phyloP scores from a whole-genome alignment of 2,888 invertebrate genomes.

The Arge pagana region DNA sequence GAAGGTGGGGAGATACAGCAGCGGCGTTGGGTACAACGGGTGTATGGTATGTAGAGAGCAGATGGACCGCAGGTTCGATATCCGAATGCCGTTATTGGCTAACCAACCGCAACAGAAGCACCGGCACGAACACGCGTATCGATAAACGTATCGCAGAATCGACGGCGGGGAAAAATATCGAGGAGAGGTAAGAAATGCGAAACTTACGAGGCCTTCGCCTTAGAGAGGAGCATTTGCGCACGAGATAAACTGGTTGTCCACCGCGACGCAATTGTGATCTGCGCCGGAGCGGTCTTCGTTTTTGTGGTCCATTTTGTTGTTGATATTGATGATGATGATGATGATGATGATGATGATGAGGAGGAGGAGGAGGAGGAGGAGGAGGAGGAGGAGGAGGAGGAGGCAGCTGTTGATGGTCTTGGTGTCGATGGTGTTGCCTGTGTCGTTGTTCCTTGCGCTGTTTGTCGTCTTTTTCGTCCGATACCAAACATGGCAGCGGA shows the following conservation, averaged over 20 bases:
- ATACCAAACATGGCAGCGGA: slow-evolving; percentile 10
- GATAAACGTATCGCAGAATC: no score
- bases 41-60: no score
- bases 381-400: background rate
- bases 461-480: slow-evolving; percentile 10
- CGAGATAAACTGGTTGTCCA: slow-evolving; percentile 53
- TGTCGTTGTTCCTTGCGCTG: slow-evolving; percentile 1
- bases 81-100: no score
- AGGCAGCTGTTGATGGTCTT: background rate
- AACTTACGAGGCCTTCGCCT: slow-evolving; percentile 54
- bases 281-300: slow-evolving; percentile 49
- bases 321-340: slow-evolving; percentile 2
- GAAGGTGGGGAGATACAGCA: no score
- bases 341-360: no score
- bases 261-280: slow-evolving; percentile 49
- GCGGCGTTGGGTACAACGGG: no score
- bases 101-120: no score
- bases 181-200: no score
- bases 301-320: background rate
- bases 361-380: no score
- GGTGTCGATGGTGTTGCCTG: background rate
- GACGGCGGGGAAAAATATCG: no score
- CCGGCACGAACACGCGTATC: no score
- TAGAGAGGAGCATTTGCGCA: slow-evolving; percentile 52
- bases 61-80: no score